Base-by-base conservation (phyloP, 1,140 invertebrate species). In the Yoshiicerus persimilis region DNA sequence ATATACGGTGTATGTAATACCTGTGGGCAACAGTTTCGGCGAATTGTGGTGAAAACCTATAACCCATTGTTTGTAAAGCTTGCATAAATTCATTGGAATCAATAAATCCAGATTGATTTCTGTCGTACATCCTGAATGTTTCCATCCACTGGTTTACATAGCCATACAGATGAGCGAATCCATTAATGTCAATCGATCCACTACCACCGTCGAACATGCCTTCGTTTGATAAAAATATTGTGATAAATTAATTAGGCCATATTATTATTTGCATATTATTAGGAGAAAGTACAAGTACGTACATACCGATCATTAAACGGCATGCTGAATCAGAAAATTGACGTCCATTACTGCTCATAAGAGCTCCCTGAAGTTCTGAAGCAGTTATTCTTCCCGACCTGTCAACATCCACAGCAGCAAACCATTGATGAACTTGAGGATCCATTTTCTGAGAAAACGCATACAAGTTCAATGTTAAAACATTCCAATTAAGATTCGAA, bases 51-150 rank as follows among this genome's bases (percentile, higher is more conserved):
- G 95, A 94, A 88, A 98, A 95, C 64, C 95, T 94, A 91, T 97
- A 98, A n/a, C 97, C 97, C 97, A 98, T 97, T 93, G 96, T 95
- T 32, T 94, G 93, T 38, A 97, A 94, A 27, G 97, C 97, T 95
- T 95, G 94, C n/a, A 93, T 92, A 32, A 98, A 93, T 93, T 98
- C 97, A 87, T 92, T 91, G 92, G 96, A 95, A 89, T 97, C 96
- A 91, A 98, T 97, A 87, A 94, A 94, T 1, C 97, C 97, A 36
- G 96, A 97, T 89, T 95, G 94, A 92, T 98, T 96, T 66, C 93
- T 92, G 92, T 98, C 97, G 92, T 96, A 97, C 16, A 95, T 95
- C 92, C 96, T 85, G 30, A 86, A 94, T 92, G 90, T 93, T 38
- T 88, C 93, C 20, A 97, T 93, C 97, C 97, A 98, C 90, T 97